Evolutionary conservation across 1,140 invertebrate species (phyloP).

Genomic region (Berghia stephanieae): DNA sequence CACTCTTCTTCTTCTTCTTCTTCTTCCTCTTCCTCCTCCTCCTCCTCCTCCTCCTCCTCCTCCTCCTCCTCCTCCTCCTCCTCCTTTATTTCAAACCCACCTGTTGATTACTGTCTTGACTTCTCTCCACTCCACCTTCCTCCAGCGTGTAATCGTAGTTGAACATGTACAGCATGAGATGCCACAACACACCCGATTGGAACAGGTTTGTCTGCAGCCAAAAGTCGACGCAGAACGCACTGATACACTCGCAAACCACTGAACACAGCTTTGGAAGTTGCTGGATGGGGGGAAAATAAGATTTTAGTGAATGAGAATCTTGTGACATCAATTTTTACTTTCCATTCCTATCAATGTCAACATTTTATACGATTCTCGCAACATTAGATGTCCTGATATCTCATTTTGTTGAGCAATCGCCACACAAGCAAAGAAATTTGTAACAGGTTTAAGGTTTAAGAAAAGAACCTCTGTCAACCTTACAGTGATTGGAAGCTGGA

Average conservation of each 20-base stretch:
- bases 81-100: slow-evolving; percentile 59
- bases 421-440: too few species aligned
- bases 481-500: too few species aligned
- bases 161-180: slow-evolving; percentile 89
- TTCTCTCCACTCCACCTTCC: slow-evolving; percentile 91
- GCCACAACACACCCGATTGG: slow-evolving; percentile 92
- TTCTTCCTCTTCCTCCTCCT: neutral
- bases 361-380: too few species aligned
- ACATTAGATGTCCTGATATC: too few species aligned
- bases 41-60: neutral
- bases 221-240: slow-evolving; percentile 81
- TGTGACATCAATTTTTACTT: neutral
- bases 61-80: neutral
- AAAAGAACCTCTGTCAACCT: too few species aligned
- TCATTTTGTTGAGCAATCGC: too few species aligned
- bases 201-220: slow-evolving; percentile 89
- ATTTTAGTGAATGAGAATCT: too few species aligned
- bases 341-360: too few species aligned
- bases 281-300: too few species aligned
- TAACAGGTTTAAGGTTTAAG: too few species aligned
- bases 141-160: slow-evolving; percentile 97
- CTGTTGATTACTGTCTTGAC: slow-evolving; percentile 84
- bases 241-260: slow-evolving; percentile 86
- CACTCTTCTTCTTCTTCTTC: neutral
- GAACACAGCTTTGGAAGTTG: slow-evolving; percentile 82